Evolutionary conservation across 2,888 invertebrate species (phyloP).

Genomic region (Rhodophaea formosa): DNA sequence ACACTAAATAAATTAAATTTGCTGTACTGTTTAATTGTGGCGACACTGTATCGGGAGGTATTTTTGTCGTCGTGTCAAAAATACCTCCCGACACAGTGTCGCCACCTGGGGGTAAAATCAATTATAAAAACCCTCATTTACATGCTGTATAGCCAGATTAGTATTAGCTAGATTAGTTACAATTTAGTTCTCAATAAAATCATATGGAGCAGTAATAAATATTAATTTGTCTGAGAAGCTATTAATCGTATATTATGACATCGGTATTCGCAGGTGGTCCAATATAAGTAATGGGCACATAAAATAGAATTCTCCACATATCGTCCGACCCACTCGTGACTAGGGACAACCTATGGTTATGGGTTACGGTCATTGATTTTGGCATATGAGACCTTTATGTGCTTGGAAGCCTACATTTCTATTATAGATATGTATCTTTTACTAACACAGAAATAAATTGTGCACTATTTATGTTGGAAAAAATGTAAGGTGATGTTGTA

Average conservation of each 20-base stretch:
- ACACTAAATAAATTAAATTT: too few relatives aligned
- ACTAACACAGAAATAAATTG: too few relatives aligned
- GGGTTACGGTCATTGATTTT: constrained; percentile 13
- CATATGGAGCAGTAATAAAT: constrained; percentile 2
- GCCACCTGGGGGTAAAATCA: too few relatives aligned
- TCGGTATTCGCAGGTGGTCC: constrained; percentile 30
- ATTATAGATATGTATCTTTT: not conserved
- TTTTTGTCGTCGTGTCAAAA: too few relatives aligned
- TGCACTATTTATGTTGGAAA: too few relatives aligned
- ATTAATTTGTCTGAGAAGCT: constrained; percentile 18
- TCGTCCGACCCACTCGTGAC: constrained; percentile 14
- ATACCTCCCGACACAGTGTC: too few relatives aligned
- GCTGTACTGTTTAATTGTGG: too few relatives aligned
- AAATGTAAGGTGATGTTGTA: too few relatives aligned
- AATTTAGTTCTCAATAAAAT: not conserved
- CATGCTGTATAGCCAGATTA: too few relatives aligned
- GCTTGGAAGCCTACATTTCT: not conserved
- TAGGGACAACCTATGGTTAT: constrained; percentile 13
- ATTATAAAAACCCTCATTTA: too few relatives aligned
- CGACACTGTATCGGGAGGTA: too few relatives aligned
- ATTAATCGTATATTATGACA: constrained; percentile 32
- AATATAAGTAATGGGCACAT: constrained; percentile 25
- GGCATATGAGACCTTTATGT: not conserved
- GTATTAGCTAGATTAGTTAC: too few relatives aligned
- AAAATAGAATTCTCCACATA: constrained; percentile 23